A percentile compares a stretch with the other conserved stretches of the same genome.
Evolutionary conservation across 2,888 invertebrate species (phyloP).

Genomic region (Tromatobia lineatoria): DNA sequence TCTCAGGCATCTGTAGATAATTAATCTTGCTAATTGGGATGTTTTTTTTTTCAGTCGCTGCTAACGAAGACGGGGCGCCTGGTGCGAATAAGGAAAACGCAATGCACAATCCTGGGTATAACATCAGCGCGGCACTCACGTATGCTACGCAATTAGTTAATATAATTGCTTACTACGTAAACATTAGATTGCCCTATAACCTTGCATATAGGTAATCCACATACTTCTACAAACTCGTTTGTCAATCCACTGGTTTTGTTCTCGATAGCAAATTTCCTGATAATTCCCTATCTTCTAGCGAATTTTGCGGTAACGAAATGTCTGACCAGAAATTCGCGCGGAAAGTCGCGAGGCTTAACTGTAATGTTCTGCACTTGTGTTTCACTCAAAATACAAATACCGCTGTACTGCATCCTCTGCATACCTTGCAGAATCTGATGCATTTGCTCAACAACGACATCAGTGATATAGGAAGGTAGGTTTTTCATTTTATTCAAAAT

Average conservation of each 20-base stretch:
- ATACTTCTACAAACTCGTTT: slow-evolving; percentile 10
- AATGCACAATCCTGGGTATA: slow-evolving; percentile 90
- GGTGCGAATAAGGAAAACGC: slow-evolving; percentile 87
- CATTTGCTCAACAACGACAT: slow-evolving; percentile 89
- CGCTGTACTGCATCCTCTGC: slow-evolving; percentile 88
- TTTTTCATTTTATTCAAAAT: background rate
- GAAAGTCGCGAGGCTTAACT: slow-evolving; percentile 92
- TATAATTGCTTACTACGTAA: slow-evolving; percentile 93
- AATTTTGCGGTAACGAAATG: slow-evolving; percentile 92
- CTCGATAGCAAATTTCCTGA: background rate
- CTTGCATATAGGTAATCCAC: slow-evolving; percentile 88
- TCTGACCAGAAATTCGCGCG: slow-evolving; percentile 91
- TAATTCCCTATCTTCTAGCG: slow-evolving; percentile 87
- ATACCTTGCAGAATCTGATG: slow-evolving; percentile 91
- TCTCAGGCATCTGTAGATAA: background rate
- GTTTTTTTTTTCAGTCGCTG: slow-evolving; percentile 85
- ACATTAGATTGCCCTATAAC: slow-evolving; percentile 92
- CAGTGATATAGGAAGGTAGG: slow-evolving; percentile 91
- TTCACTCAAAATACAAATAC: slow-evolving; percentile 91
- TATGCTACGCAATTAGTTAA: slow-evolving; percentile 95
- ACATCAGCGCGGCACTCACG: slow-evolving; percentile 93
- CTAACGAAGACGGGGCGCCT: slow-evolving; percentile 87
- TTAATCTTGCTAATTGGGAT: background rate
- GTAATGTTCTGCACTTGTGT: slow-evolving; percentile 92
- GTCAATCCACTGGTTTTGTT: background rate